phyloP scores from a whole-genome alignment of 2,888 invertebrate genomes.

The Trichopoda pennipes region DNA sequence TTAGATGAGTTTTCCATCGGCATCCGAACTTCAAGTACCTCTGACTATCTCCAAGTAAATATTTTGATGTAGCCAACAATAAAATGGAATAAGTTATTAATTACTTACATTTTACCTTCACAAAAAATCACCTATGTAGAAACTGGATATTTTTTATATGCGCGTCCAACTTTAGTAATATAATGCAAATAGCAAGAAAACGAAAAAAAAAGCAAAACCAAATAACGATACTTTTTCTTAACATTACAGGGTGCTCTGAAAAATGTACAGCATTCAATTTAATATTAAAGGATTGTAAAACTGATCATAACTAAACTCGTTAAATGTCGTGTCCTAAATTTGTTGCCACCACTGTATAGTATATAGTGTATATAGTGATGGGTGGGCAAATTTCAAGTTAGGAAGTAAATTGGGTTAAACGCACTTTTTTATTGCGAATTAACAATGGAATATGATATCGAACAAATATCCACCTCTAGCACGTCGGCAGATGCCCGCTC shows the following conservation, averaged over 20 bases:
- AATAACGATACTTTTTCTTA: background rate
- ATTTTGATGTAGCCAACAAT: no score
- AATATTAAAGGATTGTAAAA: background rate
- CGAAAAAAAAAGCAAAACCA: slow-evolving; percentile 1
- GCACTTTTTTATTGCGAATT: no score
- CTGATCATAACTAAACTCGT: background rate
- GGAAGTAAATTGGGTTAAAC: no score
- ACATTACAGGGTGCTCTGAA: background rate
- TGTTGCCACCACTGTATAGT: no score
- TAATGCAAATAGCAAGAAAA: background rate
- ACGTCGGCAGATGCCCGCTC: no score
- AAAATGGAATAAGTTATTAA: background rate
- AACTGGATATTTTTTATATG: background rate
- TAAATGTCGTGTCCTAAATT: background rate
- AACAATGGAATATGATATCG: no score
- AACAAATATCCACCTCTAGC: no score
- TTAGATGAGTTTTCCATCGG: slow-evolving; percentile 11
- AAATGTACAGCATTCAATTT: background rate
- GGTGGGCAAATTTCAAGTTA: no score
- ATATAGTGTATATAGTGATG: no score
- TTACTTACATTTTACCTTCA: background rate
- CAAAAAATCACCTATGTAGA: slow-evolving; percentile 19
- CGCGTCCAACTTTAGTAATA: background rate
- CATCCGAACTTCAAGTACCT: background rate
- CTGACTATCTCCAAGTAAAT: no score